Base-by-base conservation (phyloP, 2,797 vertebrate genomes). In the Syngnathus acus region DNA sequence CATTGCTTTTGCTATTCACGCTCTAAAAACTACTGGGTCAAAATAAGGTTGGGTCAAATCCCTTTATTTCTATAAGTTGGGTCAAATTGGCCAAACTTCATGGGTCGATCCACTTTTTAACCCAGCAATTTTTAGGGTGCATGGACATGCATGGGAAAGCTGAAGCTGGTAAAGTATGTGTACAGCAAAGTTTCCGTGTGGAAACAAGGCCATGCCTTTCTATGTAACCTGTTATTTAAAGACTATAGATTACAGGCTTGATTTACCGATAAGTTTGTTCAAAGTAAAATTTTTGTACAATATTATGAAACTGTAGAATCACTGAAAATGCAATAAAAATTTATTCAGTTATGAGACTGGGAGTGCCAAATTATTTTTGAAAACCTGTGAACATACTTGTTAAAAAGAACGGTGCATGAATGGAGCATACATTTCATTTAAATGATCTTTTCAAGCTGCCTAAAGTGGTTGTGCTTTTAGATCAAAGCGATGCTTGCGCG, bases 221-320 rank as follows among this genome's bases (percentile, higher is more conserved):
- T 1, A 38, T 38, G 55, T 38, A 58, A 58, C 32, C 55, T 38
- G 55, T 58, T 58, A 58, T 58, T 58, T 58, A 38, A 58, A 58
- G 32, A 58, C 7, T 8, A 17, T 37, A 37, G 7, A 58, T 58
- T 58, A 37, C 16, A 7, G 32, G 32, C 32, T 16, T 58, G 32
- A 58, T 37, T 58, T 1, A 37, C 26, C 26, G 6, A 38, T 17
- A 4, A 2, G 1, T 37, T 17, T 58, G 55, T 58, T 58, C 14
- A 17, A 58, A 37, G 50, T 37, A 14, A 7, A 7, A 58, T 58
- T 58, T 57, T 58, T 58, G 32, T 58, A 53, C 5, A 9, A 53
- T 19, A 19, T 16, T 38, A 37, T 58, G 9, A 3, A 58, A 58
- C 26, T 58, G 55, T 37, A 3, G 55, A 58, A 58, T 58, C 32